A percentile compares a stretch with the other conserved stretches of the same genome.
Conservation (phyloP, 2,113 vertebrate species). For the Semicossyphus pulcher region DNA sequence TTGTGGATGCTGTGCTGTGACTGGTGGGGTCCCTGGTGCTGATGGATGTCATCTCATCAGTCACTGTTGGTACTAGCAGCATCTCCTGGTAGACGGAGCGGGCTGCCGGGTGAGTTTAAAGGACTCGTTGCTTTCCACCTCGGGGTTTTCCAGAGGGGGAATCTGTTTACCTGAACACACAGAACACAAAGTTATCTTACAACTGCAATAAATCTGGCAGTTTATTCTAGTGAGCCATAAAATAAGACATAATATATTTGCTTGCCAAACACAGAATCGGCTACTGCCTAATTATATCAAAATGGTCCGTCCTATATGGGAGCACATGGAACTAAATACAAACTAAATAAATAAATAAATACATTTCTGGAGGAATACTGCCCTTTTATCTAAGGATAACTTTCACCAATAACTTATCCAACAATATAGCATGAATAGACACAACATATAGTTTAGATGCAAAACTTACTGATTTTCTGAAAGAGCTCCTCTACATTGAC, state of each 20-base stretch:
- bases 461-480: slow-evolving; percentile 96
- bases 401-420: too few relatives aligned
- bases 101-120: slow-evolving; percentile 89
- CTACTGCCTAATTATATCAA: too few relatives aligned
- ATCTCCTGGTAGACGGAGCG: slow-evolving; percentile 81
- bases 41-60: slow-evolving; percentile 15
- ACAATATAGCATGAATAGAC: not conserved
- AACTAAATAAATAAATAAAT: too few relatives aligned
- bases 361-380: too few relatives aligned
- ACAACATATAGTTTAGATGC: not conserved
- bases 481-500: slow-evolving; percentile 98
- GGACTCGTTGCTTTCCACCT: slow-evolving; percentile 88
- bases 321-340: too few relatives aligned
- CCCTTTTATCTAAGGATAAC: too few relatives aligned
- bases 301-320: too few relatives aligned
- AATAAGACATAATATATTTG: too few relatives aligned
- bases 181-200: not conserved
- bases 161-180: slow-evolving; percentile 91
- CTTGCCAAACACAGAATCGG: too few relatives aligned
- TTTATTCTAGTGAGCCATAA: too few relatives aligned
- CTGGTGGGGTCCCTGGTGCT: slow-evolving; percentile 19
- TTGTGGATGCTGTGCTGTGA: slow-evolving; percentile 42
- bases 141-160: slow-evolving; percentile 91
- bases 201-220: too few relatives aligned
- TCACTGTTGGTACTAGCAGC: slow-evolving; percentile 87